Conservation (phyloP, 1,140 invertebrate genomes). For the Zaprionus taronus region DNA sequence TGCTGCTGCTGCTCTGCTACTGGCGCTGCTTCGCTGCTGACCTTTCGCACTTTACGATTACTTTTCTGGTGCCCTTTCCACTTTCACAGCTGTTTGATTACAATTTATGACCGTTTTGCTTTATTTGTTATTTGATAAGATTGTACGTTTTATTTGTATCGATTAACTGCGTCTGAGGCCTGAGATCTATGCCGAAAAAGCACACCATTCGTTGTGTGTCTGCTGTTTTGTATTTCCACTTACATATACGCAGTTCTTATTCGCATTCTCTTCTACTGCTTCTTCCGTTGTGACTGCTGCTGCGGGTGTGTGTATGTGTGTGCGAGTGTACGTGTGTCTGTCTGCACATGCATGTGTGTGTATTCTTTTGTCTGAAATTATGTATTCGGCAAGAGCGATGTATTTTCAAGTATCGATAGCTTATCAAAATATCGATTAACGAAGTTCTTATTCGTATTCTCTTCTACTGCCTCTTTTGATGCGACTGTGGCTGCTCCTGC, state of each 20-base stretch:
- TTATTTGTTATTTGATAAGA: conserved; percentile 23
- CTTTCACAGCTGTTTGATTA: conserved; percentile 55
- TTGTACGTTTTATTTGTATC: conserved; percentile 41
- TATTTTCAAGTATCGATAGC: conserved; percentile 38
- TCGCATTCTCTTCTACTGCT: conserved; percentile 45
- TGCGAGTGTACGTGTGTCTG: conserved; percentile 17
- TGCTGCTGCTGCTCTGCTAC: conserved; percentile 29
- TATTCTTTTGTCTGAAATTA: conserved; percentile 60
- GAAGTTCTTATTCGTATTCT: too few species aligned
- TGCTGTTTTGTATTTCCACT: conserved; percentile 56
- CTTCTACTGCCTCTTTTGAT: too few species aligned
- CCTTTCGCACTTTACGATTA: conserved; percentile 78
- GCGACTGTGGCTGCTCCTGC: neutral
- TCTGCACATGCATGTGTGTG: conserved; percentile 19
- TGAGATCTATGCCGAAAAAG: conserved; percentile 53
- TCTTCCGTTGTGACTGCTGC: conserved; percentile 32
- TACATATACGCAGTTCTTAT: conserved; percentile 62
- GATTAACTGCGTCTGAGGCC: conserved; percentile 30
- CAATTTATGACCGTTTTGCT: conserved; percentile 31
- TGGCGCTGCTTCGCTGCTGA: conserved; percentile 52
- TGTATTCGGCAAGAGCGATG: conserved; percentile 49
- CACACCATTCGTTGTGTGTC: conserved; percentile 51
- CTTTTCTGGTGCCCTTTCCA: conserved; percentile 63
- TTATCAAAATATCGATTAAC: conserved; percentile 20
- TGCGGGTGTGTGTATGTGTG: conserved; percentile 15